Evolutionary conservation across 2,888 invertebrate species (phyloP), one percentile per base, ranked within the genome.

Genomic region (Tryphoninae sp.): DNA sequence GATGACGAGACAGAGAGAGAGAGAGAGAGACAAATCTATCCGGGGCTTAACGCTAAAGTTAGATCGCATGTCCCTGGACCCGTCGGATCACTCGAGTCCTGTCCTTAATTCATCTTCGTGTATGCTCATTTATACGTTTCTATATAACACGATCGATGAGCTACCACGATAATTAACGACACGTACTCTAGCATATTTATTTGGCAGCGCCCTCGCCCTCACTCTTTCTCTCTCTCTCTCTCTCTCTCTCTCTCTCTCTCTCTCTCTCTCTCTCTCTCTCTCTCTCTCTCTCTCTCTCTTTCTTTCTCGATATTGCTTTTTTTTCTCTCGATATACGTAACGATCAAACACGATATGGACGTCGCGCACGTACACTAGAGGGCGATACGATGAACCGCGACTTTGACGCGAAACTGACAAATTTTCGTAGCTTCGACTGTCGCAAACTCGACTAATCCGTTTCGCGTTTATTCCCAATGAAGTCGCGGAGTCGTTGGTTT

Each of bases 1-100:
- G 81, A 81, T 77, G 80, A 82, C 76, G 77, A 78, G 33, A 33
- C 4, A 26, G 26, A 26, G 26, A 26, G 26, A 33, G 33, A 33
- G 33, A 33, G 33, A 33, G 33, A 33, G 74, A 78, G 82, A 82
- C 69, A 80, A 65, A 84, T 80, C 82, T 79, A 77, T 78, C 83
- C 87, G 85, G 86, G 88, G 89, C 89, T 89, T 88, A 88, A 89
- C 87, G 89, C 91, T 91, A 91, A 91, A 91, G 89, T 91, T 91
- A 91, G 91, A 87, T 84, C 82, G 84, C 85, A 89, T 89, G 90
- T 89, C 91, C 91, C 91, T 91, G 91, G 89, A 90, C 88, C 77
- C 53, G 87, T 84, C 84, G 84, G 85, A 87, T 84, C 69, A 88
- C 89, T 87, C 67, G 1, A 53, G 67, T 89, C 89, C 89, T 89